These are phyloP conservation scores for Furcifer pardalis DNA, from an alignment of 2,797 vertebrate genomes.

Conservation along the genomic window DNA sequence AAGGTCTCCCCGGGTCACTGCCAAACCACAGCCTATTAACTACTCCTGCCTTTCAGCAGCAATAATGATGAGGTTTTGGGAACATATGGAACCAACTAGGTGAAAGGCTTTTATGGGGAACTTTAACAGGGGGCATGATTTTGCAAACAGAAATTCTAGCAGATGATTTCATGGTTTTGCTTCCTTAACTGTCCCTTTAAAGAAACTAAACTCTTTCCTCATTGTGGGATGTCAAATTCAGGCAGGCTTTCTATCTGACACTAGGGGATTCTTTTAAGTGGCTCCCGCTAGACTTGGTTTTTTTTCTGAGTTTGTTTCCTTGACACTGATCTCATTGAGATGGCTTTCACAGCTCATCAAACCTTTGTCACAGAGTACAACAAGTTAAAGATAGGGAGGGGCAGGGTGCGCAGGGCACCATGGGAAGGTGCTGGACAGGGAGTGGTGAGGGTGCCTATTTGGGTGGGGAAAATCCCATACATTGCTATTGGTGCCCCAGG, in stretches of 20 bases:
- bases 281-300: slow-evolving; percentile 55
- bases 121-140: slow-evolving; percentile 70
- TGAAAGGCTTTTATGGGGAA: slow-evolving; percentile 70
- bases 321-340: slow-evolving; percentile 71
- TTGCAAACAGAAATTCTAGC: slow-evolving; percentile 73
- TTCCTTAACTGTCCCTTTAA: slow-evolving; percentile 72
- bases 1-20: slow-evolving; percentile 67
- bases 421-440: no score
- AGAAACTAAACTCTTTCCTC: slow-evolving; percentile 54
- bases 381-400: slow-evolving; percentile 46
- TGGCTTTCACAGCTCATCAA: slow-evolving; percentile 72
- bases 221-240: slow-evolving; percentile 54
- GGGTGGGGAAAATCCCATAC: no score
- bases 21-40: slow-evolving; percentile 75
- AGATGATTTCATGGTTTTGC: slow-evolving; percentile 74
- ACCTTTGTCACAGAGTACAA: slow-evolving; percentile 58
- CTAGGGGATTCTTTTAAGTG: slow-evolving; percentile 57
- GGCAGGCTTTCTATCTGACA: slow-evolving; percentile 59
- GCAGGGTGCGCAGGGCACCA: no score
- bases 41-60: slow-evolving; percentile 74
- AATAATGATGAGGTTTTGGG: slow-evolving; percentile 67
- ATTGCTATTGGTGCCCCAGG: no score
- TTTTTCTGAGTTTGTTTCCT: slow-evolving; percentile 66
- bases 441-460: no score
- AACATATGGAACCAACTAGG: slow-evolving; percentile 76